Percentiles rank a stretch among this genome's conserved stretches.
Evolutionary conservation across 2,888 invertebrate genomes (phyloP).

Genomic region (Temnothorax rugatulus): DNA sequence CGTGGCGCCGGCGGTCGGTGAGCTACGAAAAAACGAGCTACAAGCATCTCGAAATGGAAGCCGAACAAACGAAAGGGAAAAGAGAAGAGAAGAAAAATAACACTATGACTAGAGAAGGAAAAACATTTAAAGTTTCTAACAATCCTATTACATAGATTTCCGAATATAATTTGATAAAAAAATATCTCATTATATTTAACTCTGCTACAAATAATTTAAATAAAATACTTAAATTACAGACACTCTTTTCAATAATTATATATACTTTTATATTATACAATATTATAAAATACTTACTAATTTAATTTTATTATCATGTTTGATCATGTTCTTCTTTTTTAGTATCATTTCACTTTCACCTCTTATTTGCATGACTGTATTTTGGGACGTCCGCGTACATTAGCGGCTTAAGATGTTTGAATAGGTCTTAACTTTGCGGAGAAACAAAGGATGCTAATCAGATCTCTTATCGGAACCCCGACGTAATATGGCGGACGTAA

Average conservation of each 20-base stretch:
- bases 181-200: not conserved
- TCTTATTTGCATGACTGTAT: not conserved
- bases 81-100: not conserved
- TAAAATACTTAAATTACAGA: not conserved
- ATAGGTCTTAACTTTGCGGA: not conserved
- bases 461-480: constrained; percentile 21
- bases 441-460: constrained; percentile 30
- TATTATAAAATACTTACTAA: constrained; percentile 2
- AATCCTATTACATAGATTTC: not conserved
- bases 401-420: not conserved
- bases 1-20: constrained; percentile 74
- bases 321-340: not conserved
- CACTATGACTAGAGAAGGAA: not conserved
- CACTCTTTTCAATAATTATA: not conserved
- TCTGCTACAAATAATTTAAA: not conserved
- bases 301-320: not conserved
- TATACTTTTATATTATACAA: not conserved
- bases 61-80: constrained; percentile 26
- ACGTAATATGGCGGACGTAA: constrained; percentile 61
- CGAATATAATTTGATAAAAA: not conserved
- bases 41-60: constrained; percentile 46
- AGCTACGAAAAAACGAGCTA: constrained; percentile 19
- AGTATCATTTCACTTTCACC: not conserved
- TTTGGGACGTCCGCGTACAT: not conserved
- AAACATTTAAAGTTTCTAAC: not conserved